phyloP scores from a whole-genome alignment of 1,140 invertebrate species.

The Bombus affinis region DNA sequence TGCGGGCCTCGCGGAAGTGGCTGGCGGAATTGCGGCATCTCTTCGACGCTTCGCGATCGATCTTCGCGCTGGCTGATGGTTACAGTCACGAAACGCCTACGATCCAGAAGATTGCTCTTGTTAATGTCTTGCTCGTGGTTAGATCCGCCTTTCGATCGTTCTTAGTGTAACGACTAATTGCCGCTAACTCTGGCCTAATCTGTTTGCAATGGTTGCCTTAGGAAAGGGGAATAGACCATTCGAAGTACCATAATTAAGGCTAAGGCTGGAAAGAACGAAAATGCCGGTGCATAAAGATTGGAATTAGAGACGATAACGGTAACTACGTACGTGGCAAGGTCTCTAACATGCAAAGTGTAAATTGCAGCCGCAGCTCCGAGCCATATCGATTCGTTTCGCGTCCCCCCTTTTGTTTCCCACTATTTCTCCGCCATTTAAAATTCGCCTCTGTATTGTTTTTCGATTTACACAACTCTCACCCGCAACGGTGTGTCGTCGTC shows the following conservation, averaged over 20 bases:
- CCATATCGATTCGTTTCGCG: background rate
- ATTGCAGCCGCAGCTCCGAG: background rate
- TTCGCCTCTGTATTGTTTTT: slow-evolving; percentile 35
- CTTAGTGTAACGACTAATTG: background rate
- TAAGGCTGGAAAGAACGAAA: background rate
- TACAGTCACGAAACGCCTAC: slow-evolving; percentile 34
- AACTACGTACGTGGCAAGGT: background rate
- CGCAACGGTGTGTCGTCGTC: background rate
- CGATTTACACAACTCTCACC: background rate
- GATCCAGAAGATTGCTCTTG: slow-evolving; percentile 10
- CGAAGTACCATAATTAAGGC: background rate
- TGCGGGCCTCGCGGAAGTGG: slow-evolving; percentile 39
- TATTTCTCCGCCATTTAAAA: slow-evolving; percentile 1
- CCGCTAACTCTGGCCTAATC: background rate
- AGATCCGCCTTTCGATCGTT: background rate
- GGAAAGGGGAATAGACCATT: no score
- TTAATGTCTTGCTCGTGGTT: slow-evolving; percentile 13
- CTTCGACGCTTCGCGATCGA: slow-evolving; percentile 6
- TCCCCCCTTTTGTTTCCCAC: background rate
- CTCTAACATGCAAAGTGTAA: background rate
- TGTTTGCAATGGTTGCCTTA: background rate
- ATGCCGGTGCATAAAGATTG: background rate
- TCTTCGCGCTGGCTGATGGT: background rate
- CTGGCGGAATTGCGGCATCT: slow-evolving; percentile 35
- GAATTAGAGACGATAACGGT: background rate